Conservation (phyloP, 2,888 invertebrate species). For the Ennomos fuscantarius region DNA sequence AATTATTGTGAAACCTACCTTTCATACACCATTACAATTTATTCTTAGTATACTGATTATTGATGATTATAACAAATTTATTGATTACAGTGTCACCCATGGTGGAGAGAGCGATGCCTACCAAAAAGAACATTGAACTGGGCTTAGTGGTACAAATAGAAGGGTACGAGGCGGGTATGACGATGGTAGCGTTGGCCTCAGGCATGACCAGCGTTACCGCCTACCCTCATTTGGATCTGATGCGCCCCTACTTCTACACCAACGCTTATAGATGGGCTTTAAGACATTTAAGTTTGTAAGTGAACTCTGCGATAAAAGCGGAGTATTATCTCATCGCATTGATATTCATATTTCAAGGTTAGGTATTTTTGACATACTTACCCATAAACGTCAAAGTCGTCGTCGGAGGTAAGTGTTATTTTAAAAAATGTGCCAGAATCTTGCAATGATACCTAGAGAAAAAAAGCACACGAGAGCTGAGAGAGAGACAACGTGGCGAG, state of each 20-base stretch:
- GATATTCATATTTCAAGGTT: not conserved
- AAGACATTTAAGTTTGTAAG: constrained; percentile 66
- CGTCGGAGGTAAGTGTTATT: too few relatives aligned
- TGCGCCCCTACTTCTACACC: constrained; percentile 60
- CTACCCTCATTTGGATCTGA: constrained; percentile 55
- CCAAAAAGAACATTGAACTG: constrained; percentile 41
- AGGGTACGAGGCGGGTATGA: constrained; percentile 58
- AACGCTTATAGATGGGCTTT: constrained; percentile 63
- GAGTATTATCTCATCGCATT: not conserved
- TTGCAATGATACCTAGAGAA: too few relatives aligned
- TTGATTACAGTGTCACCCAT: constrained; percentile 42
- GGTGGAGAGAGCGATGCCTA: constrained; percentile 32
- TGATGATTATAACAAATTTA: not conserved
- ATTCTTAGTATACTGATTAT: too few relatives aligned
- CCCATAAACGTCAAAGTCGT: too few relatives aligned
- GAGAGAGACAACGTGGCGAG: too few relatives aligned
- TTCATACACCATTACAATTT: too few relatives aligned
- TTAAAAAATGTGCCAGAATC: too few relatives aligned
- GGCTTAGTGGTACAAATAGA: constrained; percentile 59
- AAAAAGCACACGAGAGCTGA: too few relatives aligned
- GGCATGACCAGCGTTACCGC: constrained; percentile 46
- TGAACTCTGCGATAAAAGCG: constrained; percentile 20
- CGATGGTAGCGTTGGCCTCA: constrained; percentile 52
- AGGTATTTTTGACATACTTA: too few relatives aligned
- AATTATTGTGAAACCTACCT: too few relatives aligned